Evolutionary conservation across 2,888 invertebrate genomes (phyloP).

Genomic region (Pristionchus maxplancki): DNA sequence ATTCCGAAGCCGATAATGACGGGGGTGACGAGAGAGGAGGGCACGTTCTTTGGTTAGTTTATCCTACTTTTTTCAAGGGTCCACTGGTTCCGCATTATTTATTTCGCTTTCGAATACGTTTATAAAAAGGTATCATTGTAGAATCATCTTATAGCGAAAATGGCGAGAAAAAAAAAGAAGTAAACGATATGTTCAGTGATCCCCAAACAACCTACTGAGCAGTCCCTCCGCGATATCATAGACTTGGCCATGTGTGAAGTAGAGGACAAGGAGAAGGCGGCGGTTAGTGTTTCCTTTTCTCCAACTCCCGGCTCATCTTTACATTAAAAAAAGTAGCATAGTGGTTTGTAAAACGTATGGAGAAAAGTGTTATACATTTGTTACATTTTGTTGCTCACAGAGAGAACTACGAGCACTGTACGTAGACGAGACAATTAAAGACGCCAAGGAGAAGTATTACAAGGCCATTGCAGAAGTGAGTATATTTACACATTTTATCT

Average conservation of each 20-base stretch:
- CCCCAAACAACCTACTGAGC: conserved; percentile 10
- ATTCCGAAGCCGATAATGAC: conserved; percentile 27
- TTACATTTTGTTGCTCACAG: no score
- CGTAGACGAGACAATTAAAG: conserved; percentile 57
- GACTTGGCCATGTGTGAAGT: background rate
- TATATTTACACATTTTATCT: no score
- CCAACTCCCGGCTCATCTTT: no score
- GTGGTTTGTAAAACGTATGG: no score
- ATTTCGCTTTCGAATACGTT: background rate
- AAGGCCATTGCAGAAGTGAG: conserved; percentile 60
- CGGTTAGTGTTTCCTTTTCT: no score
- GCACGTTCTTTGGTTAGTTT: conserved; percentile 48
- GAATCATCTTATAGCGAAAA: no score
- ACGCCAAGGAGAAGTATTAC: conserved; percentile 61
- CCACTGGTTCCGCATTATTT: no score
- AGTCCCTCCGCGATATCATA: background rate
- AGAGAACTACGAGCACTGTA: conserved; percentile 65
- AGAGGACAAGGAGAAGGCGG: background rate
- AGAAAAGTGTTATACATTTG: no score
- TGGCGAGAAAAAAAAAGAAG: no score
- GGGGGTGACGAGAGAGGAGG: background rate
- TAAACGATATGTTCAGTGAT: conserved; percentile 56
- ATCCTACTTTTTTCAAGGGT: no score
- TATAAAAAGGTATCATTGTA: no score
- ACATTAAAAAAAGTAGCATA: no score